Conservation (phyloP, 2,888 invertebrate genomes). For the Luperina nickerlii region DNA sequence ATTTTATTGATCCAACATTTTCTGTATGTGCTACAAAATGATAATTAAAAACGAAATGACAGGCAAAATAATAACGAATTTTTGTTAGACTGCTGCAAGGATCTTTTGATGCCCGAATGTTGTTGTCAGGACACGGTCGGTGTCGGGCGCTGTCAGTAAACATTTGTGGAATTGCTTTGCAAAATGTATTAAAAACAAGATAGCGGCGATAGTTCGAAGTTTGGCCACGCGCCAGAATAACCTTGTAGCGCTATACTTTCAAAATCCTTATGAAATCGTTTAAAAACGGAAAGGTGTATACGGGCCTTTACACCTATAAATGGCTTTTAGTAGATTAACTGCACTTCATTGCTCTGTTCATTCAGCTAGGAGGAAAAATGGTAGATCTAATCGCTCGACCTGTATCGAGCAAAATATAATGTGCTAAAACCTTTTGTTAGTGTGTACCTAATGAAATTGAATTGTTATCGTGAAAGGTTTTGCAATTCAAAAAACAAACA, state of each 20-base stretch:
- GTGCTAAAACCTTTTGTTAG: constrained; percentile 1
- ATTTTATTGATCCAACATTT: background rate
- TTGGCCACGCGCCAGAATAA: background rate
- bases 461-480: background rate
- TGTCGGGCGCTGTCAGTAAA: background rate
- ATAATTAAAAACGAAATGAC: background rate
- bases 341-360: constrained; percentile 46
- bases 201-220: background rate
- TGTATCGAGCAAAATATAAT: constrained; percentile 12
- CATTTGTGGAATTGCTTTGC: background rate
- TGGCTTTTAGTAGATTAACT: constrained; percentile 54
- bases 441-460: background rate
- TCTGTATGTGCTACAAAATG: background rate
- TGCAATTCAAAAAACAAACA: constrained; percentile 10
- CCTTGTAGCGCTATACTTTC: background rate
- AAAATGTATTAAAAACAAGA: background rate
- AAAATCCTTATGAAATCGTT: background rate
- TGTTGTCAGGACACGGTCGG: background rate
- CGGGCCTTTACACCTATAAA: constrained; percentile 1
- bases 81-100: background rate
- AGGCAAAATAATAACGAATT: background rate
- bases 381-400: constrained; percentile 19
- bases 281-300: background rate
- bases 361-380: constrained; percentile 46
- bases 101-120: background rate